phyloP scores from a whole-genome alignment of 2,888 invertebrate species.

The Xanthorhoe spadicearia region DNA sequence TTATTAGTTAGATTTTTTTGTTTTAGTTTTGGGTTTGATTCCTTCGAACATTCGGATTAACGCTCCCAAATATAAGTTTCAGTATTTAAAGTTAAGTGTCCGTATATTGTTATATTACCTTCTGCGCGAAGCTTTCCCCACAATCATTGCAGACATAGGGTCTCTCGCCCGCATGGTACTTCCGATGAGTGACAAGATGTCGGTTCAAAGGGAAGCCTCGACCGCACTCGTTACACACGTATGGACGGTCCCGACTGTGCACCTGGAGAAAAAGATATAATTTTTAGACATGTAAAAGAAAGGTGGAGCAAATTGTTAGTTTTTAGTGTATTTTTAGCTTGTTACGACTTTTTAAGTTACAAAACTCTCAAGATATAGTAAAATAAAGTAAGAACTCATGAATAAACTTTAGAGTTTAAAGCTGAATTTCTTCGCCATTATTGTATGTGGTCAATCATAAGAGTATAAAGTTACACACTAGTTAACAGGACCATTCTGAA shows the following conservation, averaged over 20 bases:
- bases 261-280: conserved; percentile 67
- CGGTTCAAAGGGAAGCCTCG: conserved; percentile 92
- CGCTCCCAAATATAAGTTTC: too few species aligned
- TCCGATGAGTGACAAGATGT: conserved; percentile 93
- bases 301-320: not conserved
- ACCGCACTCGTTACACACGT: conserved; percentile 93
- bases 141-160: conserved; percentile 95
- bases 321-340: not conserved
- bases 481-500: too few species aligned
- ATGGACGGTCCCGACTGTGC: conserved; percentile 92
- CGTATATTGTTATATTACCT: conserved; percentile 51
- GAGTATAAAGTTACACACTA: too few species aligned
- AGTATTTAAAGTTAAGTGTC: too few species aligned
- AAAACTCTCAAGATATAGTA: too few species aligned
- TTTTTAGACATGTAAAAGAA: not conserved
- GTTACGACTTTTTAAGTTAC: not conserved
- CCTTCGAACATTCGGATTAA: too few species aligned
- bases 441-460: too few species aligned
- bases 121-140: conserved; percentile 89
- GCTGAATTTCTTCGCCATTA: too few species aligned
- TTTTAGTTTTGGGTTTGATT: too few species aligned
- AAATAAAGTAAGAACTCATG: too few species aligned
- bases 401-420: too few species aligned
- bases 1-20: too few species aligned
- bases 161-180: conserved; percentile 93